phyloP scores from a whole-genome alignment of 2,797 vertebrate species.

The Sternarchorhynchus goeldii region DNA sequence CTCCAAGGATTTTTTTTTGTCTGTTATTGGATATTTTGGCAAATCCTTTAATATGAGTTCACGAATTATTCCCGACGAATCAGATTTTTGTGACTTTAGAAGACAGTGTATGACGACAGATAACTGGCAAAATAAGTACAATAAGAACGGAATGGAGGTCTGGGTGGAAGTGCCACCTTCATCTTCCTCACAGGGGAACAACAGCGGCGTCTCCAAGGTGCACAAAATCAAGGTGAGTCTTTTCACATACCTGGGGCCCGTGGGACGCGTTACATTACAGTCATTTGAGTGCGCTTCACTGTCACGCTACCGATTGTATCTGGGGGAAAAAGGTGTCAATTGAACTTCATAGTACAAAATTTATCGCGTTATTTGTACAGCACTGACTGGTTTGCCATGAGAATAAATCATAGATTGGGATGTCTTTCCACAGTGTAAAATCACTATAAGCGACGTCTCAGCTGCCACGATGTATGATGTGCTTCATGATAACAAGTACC shows the following conservation, averaged over 20 bases:
- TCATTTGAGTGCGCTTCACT: too few species aligned
- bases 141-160: constrained; percentile 71
- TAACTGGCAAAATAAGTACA: constrained; percentile 75
- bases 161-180: constrained; percentile 68
- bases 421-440: constrained; percentile 68
- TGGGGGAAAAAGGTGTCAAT: too few species aligned
- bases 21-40: background rate
- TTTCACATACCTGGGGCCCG: background rate
- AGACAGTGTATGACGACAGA: constrained; percentile 70
- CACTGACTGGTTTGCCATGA: background rate
- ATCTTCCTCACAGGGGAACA: constrained; percentile 44
- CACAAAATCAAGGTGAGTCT: constrained; percentile 79
- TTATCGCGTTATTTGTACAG: too few species aligned
- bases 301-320: too few species aligned
- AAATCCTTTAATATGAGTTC: constrained; percentile 46
- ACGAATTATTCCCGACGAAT: constrained; percentile 71
- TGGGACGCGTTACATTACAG: too few species aligned
- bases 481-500: constrained; percentile 73
- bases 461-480: constrained; percentile 78
- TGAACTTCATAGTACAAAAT: too few species aligned
- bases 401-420: background rate
- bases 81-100: constrained; percentile 72
- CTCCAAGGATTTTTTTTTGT: background rate
- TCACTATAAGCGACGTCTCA: constrained; percentile 70
- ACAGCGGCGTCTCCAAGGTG: constrained; percentile 58